Evolutionary conservation across 1,140 invertebrate genomes (phyloP), one percentile per base, ranked within the genome.

Genomic region (Daktulosphaira vitifoliae): DNA sequence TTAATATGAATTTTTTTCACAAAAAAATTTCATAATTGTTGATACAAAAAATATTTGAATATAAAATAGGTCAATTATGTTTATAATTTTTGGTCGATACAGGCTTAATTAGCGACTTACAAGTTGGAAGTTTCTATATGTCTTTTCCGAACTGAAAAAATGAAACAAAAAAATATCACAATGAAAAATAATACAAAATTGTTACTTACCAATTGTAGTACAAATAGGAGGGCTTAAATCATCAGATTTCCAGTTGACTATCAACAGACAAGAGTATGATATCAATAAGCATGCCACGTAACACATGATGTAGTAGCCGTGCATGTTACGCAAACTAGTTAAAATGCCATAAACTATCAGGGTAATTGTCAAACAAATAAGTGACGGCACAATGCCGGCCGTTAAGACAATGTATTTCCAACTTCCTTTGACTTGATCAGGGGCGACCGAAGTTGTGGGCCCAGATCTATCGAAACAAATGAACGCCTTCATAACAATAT

Each of bases 271-370:
- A 0, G 78, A 70, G 70, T 86, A 89, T 0, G 81, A 82, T 1
- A 80, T 68, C 38, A 84, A 74, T 1, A 89, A 75, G 1, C 80
- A 81, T 2, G 78, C 72, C 1, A 87, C 81, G 70, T 88, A 88
- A 67, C 82, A 84, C 80, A 88, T 86, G 7, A 88, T 72, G 0
- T 82, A 84, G 73, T 82, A 81, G 0, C 86, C 86, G 68, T 88
- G 86, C 7, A 88, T 76, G 73, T 87, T 88, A 8, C 82, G 72
- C 20, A 87, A 71, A 52, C 88, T 85, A 0, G 84, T 81, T 39
- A 87, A 80, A 23, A 84, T 73, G 1, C 82, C 80, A 71, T 89
- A 88, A 0, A 88, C 84, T 37, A 85, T 56, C 53, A 89, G 82
- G 1, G 87, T 88, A 0, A 80, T 76, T 23, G 84, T 66, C 22